These are phyloP conservation scores for Calyptomena viridis DNA, from an alignment of 2,113 vertebrate species.

Conservation along the genomic window DNA sequence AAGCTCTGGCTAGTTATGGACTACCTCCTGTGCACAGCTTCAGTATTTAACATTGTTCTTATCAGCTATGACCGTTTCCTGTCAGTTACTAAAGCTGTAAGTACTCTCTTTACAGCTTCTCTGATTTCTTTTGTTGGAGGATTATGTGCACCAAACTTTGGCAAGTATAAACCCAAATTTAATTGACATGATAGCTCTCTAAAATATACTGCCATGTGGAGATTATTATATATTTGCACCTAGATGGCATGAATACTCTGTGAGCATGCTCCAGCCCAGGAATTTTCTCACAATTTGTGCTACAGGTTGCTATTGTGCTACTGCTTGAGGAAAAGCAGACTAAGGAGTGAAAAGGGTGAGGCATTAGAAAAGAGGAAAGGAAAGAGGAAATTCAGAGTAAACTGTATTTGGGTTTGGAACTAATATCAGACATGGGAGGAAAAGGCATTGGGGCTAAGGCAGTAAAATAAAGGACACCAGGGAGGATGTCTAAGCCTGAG, in stretches of 20 bases:
- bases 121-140: background rate
- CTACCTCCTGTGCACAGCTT: slow-evolving; percentile 85
- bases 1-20: slow-evolving; percentile 85
- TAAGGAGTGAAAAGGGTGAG: background rate
- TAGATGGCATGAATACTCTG: background rate
- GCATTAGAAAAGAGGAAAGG: background rate
- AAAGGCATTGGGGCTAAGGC: background rate
- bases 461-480: background rate
- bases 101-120: slow-evolving; percentile 39
- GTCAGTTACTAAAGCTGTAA: slow-evolving; percentile 88
- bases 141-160: background rate
- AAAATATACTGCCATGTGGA: background rate
- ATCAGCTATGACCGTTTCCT: slow-evolving; percentile 90
- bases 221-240: background rate
- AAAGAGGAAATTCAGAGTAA: background rate
- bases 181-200: background rate
- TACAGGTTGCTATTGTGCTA: background rate
- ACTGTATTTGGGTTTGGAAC: background rate
- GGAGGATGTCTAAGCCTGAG: background rate
- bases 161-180: background rate
- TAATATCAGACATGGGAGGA: background rate
- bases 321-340: background rate
- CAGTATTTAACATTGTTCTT: slow-evolving; percentile 88
- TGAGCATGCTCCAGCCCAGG: background rate
- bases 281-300: background rate